Evolutionary conservation across 2,113 vertebrate genomes (phyloP).

Genomic region (Nycticorax nycticorax): DNA sequence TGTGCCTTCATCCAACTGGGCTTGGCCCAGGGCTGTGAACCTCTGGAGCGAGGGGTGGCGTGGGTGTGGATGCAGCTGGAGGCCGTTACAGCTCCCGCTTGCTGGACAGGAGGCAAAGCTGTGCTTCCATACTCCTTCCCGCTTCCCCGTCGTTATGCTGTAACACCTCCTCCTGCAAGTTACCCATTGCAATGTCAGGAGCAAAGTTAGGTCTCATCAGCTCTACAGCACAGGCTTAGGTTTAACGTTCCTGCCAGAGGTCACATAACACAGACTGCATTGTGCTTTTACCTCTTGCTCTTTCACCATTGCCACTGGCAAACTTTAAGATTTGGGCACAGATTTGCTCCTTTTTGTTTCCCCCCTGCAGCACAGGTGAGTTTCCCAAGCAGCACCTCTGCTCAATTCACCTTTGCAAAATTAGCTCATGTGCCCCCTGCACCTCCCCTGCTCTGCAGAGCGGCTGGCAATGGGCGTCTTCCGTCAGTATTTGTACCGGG

Average conservation of each 20-base stretch:
- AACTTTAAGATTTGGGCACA: neutral
- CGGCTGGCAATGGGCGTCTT: no score
- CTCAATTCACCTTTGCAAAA: neutral
- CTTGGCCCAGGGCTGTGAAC: neutral
- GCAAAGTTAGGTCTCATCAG: neutral
- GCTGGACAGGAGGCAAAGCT: fast-evolving
- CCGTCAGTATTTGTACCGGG: fast-evolving
- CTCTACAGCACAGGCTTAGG: neutral
- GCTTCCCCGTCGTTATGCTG: fast-evolving
- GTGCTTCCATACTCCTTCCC: fast-evolving
- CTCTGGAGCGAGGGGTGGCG: neutral
- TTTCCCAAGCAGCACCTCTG: neutral
- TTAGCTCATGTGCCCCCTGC: neutral
- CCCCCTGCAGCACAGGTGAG: neutral
- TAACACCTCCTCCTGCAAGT: neutral
- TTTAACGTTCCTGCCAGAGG: fast-evolving
- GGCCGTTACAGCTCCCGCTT: neutral
- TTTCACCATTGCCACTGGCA: fast-evolving
- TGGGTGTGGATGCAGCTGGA: neutral
- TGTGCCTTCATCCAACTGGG: neutral
- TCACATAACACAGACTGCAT: neutral
- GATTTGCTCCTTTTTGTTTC: neutral
- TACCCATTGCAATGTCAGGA: neutral
- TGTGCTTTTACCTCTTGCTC: neutral
- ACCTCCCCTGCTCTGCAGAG: neutral